A percentile compares a stretch with the other conserved stretches of the same genome.
Conservation (phyloP, 2,888 invertebrate genomes). For the Nezara viridula region DNA sequence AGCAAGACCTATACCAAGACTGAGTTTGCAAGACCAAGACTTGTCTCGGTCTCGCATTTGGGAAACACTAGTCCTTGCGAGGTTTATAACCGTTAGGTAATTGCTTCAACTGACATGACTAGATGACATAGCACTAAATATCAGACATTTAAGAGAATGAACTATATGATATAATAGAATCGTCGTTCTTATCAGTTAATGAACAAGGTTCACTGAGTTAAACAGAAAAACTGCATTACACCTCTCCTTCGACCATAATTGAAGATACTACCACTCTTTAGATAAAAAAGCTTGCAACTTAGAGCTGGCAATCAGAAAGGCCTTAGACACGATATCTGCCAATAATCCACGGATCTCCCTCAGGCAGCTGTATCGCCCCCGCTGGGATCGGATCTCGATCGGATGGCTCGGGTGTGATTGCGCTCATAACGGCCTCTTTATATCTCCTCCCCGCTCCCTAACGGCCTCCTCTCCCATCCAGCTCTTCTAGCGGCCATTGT, state of each 20-base stretch:
- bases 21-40: too few relatives aligned
- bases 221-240: not conserved
- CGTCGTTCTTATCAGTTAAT: too few relatives aligned
- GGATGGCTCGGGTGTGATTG: not conserved
- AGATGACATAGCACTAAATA: too few relatives aligned
- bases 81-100: too few relatives aligned
- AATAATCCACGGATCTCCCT: not conserved
- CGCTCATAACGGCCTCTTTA: slow-evolving; percentile 18
- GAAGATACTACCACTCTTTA: not conserved
- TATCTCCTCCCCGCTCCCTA: not conserved
- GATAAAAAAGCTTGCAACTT: not conserved
- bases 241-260: not conserved
- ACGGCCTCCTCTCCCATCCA: not conserved
- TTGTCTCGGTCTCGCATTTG: too few relatives aligned
- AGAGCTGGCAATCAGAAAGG: not conserved
- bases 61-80: too few relatives aligned
- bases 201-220: not conserved
- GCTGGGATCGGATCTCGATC: not conserved
- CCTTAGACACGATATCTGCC: not conserved
- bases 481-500: not conserved
- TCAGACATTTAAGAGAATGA: too few relatives aligned
- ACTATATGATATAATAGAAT: too few relatives aligned
- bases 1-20: too few relatives aligned
- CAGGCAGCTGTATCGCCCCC: not conserved
- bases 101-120: too few relatives aligned